Evolutionary conservation across 1,140 invertebrate species (phyloP).

Genomic region (Papilio machaon): DNA sequence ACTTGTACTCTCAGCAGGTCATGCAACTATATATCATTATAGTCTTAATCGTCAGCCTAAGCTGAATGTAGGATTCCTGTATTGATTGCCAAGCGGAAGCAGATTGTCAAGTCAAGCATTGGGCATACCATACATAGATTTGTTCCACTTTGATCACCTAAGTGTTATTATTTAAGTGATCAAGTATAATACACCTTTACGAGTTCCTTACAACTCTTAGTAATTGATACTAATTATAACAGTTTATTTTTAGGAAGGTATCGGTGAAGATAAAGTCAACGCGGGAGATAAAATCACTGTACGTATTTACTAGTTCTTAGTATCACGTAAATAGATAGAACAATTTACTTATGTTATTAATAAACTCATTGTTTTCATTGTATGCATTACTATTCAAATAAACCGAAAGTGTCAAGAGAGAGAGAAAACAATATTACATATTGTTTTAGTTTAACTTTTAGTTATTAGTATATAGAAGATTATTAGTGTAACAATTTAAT

Average conservation of each 20-base stretch:
- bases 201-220: not conserved
- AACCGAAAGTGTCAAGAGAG: not conserved
- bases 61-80: too few species aligned
- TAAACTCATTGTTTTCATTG: slow-evolving; percentile 9
- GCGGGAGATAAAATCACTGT: slow-evolving; percentile 49
- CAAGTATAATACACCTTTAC: not conserved
- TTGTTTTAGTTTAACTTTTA: too few species aligned
- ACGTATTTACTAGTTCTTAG: slow-evolving; percentile 42
- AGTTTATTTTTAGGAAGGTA: slow-evolving; percentile 46
- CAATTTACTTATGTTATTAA: not conserved
- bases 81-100: too few species aligned
- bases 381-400: not conserved
- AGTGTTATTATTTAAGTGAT: not conserved
- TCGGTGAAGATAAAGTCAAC: slow-evolving; percentile 39
- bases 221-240: slow-evolving; percentile 19
- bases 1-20: slow-evolving; percentile 85
- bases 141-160: not conserved
- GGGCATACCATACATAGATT: not conserved
- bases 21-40: not conserved
- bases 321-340: slow-evolving; percentile 1
- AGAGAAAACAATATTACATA: not conserved
- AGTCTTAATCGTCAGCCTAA: too few species aligned
- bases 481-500: not conserved
- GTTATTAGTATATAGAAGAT: not conserved
- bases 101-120: not conserved